Conservation (phyloP, 2,797 vertebrate genomes). For the Platyrinchus mystaceus region DNA sequence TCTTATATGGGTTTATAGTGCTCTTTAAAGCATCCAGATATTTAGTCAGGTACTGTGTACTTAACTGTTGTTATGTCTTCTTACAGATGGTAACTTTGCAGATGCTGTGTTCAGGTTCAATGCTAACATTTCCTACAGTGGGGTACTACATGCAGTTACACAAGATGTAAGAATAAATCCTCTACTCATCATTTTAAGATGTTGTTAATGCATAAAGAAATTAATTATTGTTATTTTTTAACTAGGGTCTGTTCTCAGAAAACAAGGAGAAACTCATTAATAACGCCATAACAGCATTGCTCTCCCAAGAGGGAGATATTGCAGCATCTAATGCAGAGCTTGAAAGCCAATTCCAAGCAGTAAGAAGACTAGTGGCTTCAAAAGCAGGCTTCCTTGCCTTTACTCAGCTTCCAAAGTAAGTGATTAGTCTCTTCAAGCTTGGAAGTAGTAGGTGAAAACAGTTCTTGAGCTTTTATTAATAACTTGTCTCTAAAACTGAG, state of each 20-base stretch:
- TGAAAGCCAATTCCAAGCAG: slow-evolving; percentile 97
- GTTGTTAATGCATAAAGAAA: not conserved
- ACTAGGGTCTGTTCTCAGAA: slow-evolving; percentile 96
- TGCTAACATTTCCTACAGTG: slow-evolving; percentile 97
- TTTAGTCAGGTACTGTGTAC: not conserved
- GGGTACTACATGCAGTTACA: slow-evolving; percentile 96
- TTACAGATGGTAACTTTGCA: slow-evolving; percentile 92
- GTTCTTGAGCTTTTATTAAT: not conserved
- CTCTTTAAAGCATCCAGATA: not conserved
- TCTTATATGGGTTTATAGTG: not conserved
- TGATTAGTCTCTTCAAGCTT: slow-evolving; percentile 3
- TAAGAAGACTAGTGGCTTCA: slow-evolving; percentile 94
- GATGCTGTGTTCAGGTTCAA: slow-evolving; percentile 98
- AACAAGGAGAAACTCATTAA: slow-evolving; percentile 99
- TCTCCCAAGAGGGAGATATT: slow-evolving; percentile 92
- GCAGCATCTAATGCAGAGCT: slow-evolving; percentile 88
- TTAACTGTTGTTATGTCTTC: not conserved
- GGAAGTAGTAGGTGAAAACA: not conserved
- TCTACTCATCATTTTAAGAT: not conserved
- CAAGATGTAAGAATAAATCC: slow-evolving; percentile 90
- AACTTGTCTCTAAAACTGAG: not conserved
- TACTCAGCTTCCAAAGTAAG: slow-evolving; percentile 97
- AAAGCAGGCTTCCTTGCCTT: slow-evolving; percentile 99
- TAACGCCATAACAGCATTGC: slow-evolving; percentile 93
- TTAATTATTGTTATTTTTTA: slow-evolving; percentile 15